Evolutionary conservation across 2,797 vertebrate species (phyloP).

Genomic region (Epinephelus awoara): DNA sequence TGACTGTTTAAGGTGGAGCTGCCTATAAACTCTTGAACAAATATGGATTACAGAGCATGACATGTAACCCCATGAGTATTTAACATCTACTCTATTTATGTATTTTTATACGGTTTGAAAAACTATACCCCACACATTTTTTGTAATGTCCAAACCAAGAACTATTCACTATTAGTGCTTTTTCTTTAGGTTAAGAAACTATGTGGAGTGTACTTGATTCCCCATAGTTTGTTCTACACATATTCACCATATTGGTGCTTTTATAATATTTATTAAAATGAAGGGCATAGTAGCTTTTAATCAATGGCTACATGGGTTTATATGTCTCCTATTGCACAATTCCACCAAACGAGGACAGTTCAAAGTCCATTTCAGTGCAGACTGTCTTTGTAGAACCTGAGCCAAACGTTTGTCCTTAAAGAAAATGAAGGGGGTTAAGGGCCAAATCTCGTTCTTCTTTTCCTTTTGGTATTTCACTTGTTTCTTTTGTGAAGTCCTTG

Average conservation of each 20-base stretch:
- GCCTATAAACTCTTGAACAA: constrained; percentile 40
- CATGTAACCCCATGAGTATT: constrained; percentile 35
- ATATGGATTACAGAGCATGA: constrained; percentile 27
- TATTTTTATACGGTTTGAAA: constrained; percentile 56
- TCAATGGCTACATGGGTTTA: constrained; percentile 55
- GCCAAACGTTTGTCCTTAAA: constrained; percentile 61
- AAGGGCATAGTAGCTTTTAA: constrained; percentile 71
- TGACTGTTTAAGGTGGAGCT: constrained; percentile 1
- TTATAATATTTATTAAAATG: constrained; percentile 78
- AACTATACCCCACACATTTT: constrained; percentile 34
- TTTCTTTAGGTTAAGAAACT: constrained; percentile 43
- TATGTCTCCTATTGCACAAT: constrained; percentile 71
- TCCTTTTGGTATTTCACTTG: constrained; percentile 12
- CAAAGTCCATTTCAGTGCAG: constrained; percentile 63
- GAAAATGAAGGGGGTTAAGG: constrained; percentile 52
- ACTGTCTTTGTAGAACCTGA: constrained; percentile 66
- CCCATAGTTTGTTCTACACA: constrained; percentile 42
- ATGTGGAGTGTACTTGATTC: constrained; percentile 52
- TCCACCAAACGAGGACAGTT: constrained; percentile 57
- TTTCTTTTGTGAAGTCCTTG: constrained; percentile 49
- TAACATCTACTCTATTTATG: constrained; percentile 53
- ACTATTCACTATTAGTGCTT: constrained; percentile 42
- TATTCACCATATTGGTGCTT: constrained; percentile 89
- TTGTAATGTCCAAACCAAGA: constrained; percentile 47
- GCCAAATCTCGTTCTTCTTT: constrained; percentile 2